Base-by-base conservation (phyloP, 2,797 vertebrate species). In the Protonibea diacanthus region DNA sequence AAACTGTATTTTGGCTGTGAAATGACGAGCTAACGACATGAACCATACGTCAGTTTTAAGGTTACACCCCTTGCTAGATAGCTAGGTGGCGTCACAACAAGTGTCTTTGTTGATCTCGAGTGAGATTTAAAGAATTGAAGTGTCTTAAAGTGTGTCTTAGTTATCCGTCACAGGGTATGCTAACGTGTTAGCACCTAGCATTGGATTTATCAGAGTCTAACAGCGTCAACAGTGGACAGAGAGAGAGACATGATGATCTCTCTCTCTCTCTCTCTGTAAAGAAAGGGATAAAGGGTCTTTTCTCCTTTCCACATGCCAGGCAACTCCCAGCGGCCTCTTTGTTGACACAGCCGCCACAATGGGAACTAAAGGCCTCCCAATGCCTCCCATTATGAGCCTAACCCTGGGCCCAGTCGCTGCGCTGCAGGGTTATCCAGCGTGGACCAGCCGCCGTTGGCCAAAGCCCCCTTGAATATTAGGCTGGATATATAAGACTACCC, bases 261-360 rank as follows among this genome's bases (percentile, higher is more conserved):
- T 70, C 74, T 82, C 73, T 73, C 49, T 52, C 56, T 58, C 76
- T 53, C 49, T 49, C 44, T 62, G 75, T 80, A 89, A 75, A 76
- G 55, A 78, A 10, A 45, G 55, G 69, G 85, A 86, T 87, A 85
- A 86, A 88, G 77, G 51, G 58, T 45, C 65, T 82, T 85, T 86
- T 82, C 78, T 80, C 76, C 49, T 87, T 95, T 94, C 95, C 95
- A 95, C 94, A 95, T 96, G 96, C 96, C 96, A 95, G 95, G 93
- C 96, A 95, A 95, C 96, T 96, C 95, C 95, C 94, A 95, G 95
- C 91, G 94, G 96, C 96, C 96, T 95, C 96, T 97, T 95, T 97
- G 97, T 98, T 99, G 97, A 97, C 96, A 96, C 96, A 96, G 96
- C 85, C 92, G 82, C 93, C 95, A 98, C 97, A 98, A 98, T 97